phyloP scores from a whole-genome alignment of 1,140 invertebrate genomes.

The Ostrea denselamellosa region DNA sequence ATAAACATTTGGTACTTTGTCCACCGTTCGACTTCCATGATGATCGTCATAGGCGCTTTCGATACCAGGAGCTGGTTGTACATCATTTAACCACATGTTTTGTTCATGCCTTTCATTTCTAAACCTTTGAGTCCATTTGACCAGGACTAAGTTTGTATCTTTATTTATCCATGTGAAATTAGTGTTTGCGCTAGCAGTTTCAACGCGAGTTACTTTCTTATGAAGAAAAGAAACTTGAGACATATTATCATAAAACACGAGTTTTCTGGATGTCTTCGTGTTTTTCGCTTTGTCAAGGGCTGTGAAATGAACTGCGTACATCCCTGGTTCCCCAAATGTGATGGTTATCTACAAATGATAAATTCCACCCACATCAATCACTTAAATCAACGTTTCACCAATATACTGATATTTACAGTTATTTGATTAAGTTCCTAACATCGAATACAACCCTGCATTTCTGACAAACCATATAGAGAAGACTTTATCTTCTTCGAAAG shows the following conservation, averaged over 20 bases:
- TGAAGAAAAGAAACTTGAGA: slow-evolving; percentile 30
- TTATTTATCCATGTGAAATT: slow-evolving; percentile 42
- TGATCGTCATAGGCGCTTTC: slow-evolving; percentile 58
- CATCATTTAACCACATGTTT: slow-evolving; percentile 56
- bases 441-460: no score
- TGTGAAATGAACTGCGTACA: slow-evolving; percentile 56
- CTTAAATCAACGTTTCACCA: no score
- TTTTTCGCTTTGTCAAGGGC: slow-evolving; percentile 60
- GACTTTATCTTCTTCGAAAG: no score
- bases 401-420: no score
- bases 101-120: slow-evolving; percentile 52
- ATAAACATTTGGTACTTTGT: slow-evolving; percentile 45
- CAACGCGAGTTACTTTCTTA: slow-evolving; percentile 32
- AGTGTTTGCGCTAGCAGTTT: slow-evolving; percentile 45
- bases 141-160: slow-evolving; percentile 31
- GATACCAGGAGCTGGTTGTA: slow-evolving; percentile 4
- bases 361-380: no score
- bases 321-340: slow-evolving; percentile 43
- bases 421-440: no score
- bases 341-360: slow-evolving; percentile 52
- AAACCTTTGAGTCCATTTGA: slow-evolving; percentile 56
- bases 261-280: slow-evolving; percentile 49
- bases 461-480: no score
- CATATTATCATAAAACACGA: slow-evolving; percentile 53
- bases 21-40: slow-evolving; percentile 51